Base-by-base conservation (phyloP, 2,797 vertebrate genomes). In the Betta splendens region DNA sequence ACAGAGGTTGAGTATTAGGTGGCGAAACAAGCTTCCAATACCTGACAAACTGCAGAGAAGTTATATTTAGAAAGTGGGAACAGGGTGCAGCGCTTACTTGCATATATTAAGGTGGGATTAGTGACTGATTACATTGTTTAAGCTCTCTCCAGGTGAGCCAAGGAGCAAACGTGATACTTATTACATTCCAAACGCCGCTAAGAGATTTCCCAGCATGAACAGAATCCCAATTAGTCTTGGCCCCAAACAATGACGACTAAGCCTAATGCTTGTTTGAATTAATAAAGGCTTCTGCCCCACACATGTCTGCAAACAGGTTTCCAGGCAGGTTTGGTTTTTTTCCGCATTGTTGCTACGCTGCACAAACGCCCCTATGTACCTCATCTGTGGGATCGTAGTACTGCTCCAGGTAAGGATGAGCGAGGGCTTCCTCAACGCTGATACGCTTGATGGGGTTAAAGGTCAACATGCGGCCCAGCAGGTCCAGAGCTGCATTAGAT, bases 311-410 rank as follows among this genome's bases (percentile, higher is more conserved):
- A 13, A 35, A 60, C n/a, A n/a, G n/a, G n/a, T n/a, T n/a, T n/a
- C n/a, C n/a, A 26, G 8, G 8, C 4, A n/a, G n/a, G n/a, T n/a
- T 22, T 31, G 26, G 29, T 20, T 25, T 38, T 35, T 36, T n/a
- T 20, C 5, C 7, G 6, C 5, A 7, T 16, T 44, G 21, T 17
- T 37, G 18, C 25, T 20, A 5, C 25, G 13, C 32, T 20, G 20
- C 20, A 20, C 20, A 20, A 20, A n/a, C n/a, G n/a, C n/a, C n/a
- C n/a, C n/a, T n/a, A n/a, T 25, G 22, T 11, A 94, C 94, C 93
- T 94, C 94, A 76, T 94, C 94, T 11, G 93, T 91, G 26, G 95
- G 95, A 59, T 96, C 95, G 2, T 95, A 96, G 93, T 96, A 96
- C 92, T 96, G 95, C 76, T 95, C 94, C 90, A 96, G 87, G 84